Conservation (phyloP, 64 coral and sea anemone genomes). For the Pocillopora verrucosa region DNA sequence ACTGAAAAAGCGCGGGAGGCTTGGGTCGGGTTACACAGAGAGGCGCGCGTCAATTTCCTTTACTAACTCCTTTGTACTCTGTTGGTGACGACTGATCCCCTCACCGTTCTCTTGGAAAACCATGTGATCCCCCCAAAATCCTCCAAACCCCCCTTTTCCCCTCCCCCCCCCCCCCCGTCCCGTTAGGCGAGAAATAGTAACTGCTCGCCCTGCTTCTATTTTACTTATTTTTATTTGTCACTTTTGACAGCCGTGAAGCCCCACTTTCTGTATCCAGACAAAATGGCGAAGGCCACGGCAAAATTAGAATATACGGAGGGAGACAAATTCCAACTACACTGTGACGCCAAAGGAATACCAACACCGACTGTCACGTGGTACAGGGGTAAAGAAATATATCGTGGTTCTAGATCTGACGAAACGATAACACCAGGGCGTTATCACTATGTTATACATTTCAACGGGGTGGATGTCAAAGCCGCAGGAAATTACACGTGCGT, state of each 20-base stretch:
- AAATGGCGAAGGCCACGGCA: constrained; percentile 17
- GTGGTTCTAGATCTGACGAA: not conserved
- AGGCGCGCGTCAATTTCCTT: too few species aligned
- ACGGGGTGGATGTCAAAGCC: constrained; percentile 4
- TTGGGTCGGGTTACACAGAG: too few species aligned
- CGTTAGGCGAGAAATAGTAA: too few species aligned
- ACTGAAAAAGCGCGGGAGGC: too few species aligned
- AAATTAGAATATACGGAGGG: constrained; percentile 4
- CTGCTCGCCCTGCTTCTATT: too few species aligned
- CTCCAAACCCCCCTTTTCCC: too few species aligned
- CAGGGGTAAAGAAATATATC: constrained; percentile 41
- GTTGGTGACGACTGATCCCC: too few species aligned
- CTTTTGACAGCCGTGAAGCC: not conserved
- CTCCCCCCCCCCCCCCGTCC: too few species aligned
- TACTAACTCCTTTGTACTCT: too few species aligned
- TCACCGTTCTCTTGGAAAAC: too few species aligned
- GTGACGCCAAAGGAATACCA: constrained; percentile 60
- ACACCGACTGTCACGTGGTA: constrained; percentile 61
- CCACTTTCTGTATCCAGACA: constrained; percentile 16
- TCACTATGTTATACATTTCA: constrained; percentile 35
- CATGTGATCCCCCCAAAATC: too few species aligned
- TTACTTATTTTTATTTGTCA: not conserved
- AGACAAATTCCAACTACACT: constrained; percentile 31
- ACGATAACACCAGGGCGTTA: not conserved
- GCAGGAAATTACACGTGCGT: constrained; percentile 54